phyloP scores from a whole-genome alignment of 2,113 vertebrate species.

The Burhinus bistriatus region DNA sequence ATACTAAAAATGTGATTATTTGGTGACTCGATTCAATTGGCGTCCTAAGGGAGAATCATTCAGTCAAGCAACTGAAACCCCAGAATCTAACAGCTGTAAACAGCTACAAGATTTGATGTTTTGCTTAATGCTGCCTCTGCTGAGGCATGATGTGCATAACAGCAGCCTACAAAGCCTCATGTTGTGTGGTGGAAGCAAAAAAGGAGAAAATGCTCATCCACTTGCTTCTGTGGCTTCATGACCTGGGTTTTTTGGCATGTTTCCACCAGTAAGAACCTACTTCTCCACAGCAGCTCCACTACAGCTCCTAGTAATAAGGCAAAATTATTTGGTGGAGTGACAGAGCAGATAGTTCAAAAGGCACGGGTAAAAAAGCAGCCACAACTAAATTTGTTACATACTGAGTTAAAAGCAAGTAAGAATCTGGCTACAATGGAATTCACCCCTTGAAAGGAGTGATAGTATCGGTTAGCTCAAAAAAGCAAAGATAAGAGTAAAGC shows the following conservation, averaged over 20 bases:
- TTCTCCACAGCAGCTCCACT: neutral
- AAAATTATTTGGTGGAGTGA: neutral
- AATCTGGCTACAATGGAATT: neutral
- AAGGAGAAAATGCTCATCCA: neutral
- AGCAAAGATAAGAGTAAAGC: neutral
- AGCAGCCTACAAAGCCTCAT: neutral
- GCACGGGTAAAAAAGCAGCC: neutral
- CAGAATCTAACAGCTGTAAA: slow-evolving; percentile 3
- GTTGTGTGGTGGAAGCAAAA: neutral
- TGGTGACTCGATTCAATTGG: neutral
- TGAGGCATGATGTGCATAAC: neutral
- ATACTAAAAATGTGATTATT: neutral
- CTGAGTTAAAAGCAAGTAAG: neutral
- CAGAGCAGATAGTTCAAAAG: neutral
- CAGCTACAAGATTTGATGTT: neutral
- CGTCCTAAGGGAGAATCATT: neutral
- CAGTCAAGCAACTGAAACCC: neutral
- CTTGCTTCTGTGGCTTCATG: neutral
- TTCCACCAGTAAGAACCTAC: neutral
- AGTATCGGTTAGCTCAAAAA: neutral
- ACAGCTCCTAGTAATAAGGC: neutral
- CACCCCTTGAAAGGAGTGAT: neutral
- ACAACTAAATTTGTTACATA: neutral
- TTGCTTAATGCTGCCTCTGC: neutral
- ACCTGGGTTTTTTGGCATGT: neutral